A percentile compares a stretch with the other conserved stretches of the same genome.
phyloP scores from a whole-genome alignment of 2,888 invertebrate genomes.

The Taenaris catops region DNA sequence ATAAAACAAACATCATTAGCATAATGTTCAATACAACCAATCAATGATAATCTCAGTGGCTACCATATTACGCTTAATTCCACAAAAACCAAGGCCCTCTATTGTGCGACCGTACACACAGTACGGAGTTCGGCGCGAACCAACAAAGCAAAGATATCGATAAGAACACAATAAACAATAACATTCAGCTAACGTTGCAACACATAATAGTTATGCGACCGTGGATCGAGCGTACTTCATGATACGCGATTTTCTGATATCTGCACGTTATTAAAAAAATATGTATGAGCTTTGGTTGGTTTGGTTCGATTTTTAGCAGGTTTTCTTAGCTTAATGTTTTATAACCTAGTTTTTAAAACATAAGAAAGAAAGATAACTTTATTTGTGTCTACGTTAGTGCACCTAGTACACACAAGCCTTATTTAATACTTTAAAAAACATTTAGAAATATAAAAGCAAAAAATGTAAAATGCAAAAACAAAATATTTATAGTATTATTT shows the following conservation, averaged over 20 bases:
- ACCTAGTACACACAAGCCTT: no score
- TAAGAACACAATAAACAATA: constrained; percentile 79
- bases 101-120: constrained; percentile 43
- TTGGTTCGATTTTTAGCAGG: no score
- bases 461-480: no score
- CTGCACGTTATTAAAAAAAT: not conserved
- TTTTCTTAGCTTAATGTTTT: no score
- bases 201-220: constrained; percentile 49
- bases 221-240: constrained; percentile 40
- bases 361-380: no score
- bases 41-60: constrained; percentile 23
- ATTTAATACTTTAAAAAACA: no score
- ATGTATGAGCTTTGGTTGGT: no score
- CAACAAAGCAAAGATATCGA: constrained; percentile 62
- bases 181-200: constrained; percentile 61
- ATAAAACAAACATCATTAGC: constrained; percentile 11
- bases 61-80: constrained; percentile 39
- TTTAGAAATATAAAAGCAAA: no score
- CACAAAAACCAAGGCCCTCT: constrained; percentile 61
- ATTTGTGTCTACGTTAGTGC: no score
- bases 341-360: no score
- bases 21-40: constrained; percentile 20
- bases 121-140: constrained; percentile 41
- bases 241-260: constrained; percentile 25
- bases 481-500: no score